Evolutionary conservation across 2,888 invertebrate species (phyloP).

Genomic region (Leucania comma): DNA sequence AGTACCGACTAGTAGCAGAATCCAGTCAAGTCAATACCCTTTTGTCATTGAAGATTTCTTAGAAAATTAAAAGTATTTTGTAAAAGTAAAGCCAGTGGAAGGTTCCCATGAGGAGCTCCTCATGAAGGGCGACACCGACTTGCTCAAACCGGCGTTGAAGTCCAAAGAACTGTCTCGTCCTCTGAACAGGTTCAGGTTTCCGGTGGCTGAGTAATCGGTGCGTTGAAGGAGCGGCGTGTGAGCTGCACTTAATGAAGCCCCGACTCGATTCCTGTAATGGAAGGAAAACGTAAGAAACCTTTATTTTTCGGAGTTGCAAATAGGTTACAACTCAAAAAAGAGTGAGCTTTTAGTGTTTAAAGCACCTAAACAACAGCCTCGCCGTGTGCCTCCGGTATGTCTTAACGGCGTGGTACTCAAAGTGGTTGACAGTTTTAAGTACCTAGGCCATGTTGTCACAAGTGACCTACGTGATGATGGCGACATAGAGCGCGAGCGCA

Average conservation of each 20-base stretch:
- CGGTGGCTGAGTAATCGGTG: constrained; percentile 73
- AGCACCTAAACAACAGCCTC: no score
- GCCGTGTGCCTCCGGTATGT: no score
- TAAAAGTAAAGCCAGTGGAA: constrained; percentile 65
- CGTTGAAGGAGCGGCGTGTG: constrained; percentile 70
- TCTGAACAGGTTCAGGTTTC: constrained; percentile 73
- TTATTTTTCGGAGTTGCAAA: no score
- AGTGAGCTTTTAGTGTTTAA: no score
- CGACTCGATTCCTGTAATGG: constrained; percentile 68
- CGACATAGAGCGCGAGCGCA: no score
- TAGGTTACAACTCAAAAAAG: no score
- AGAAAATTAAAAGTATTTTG: constrained; percentile 63
- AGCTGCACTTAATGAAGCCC: constrained; percentile 68
- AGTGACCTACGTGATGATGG: no score
- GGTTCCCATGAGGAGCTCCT: constrained; percentile 73
- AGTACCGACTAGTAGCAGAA: neutral
- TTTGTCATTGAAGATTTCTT: neutral
- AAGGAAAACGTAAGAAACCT: no score
- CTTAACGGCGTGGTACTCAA: no score
- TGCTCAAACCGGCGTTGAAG: constrained; percentile 73
- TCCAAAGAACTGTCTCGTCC: constrained; percentile 68
- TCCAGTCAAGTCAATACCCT: neutral
- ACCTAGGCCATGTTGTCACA: no score
- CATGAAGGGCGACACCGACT: constrained; percentile 70
- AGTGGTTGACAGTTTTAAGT: no score